phyloP scores from a whole-genome alignment of 2,113 vertebrate genomes.

The Rousettus leschenaultii region DNA sequence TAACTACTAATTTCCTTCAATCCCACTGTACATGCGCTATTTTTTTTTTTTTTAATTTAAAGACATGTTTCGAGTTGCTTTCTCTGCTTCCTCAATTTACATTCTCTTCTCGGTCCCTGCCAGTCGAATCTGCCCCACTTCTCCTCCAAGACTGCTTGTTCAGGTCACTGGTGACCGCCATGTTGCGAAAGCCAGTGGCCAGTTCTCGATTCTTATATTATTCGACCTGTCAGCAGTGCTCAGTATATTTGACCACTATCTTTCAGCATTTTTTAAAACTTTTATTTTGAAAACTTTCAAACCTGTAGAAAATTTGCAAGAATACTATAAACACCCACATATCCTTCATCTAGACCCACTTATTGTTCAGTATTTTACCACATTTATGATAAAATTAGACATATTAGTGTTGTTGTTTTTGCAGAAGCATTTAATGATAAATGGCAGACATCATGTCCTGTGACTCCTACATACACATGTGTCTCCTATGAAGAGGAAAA shows the following conservation, averaged over 20 bases:
- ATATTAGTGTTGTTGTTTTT: background rate
- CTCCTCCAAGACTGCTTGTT: background rate
- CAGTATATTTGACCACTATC: background rate
- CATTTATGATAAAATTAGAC: background rate
- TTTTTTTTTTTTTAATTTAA: background rate
- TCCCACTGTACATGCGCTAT: background rate
- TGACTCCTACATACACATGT: background rate
- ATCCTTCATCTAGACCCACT: background rate
- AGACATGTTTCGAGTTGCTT: background rate
- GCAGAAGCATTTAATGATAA: background rate
- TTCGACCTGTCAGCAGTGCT: background rate
- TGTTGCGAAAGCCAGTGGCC: background rate
- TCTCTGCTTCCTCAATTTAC: background rate
- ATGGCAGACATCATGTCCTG: background rate
- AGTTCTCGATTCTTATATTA: background rate
- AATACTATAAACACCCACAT: background rate
- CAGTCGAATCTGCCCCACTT: background rate
- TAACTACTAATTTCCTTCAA: slow-evolving; percentile 14
- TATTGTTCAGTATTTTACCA: background rate
- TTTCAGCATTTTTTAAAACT: background rate
- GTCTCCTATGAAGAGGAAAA: background rate
- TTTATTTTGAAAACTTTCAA: slow-evolving; percentile 12
- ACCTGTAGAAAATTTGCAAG: background rate
- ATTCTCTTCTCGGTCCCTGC: background rate
- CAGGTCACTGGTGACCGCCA: rapidly evolving